These are phyloP conservation scores for Zosterops lateralis DNA, from an alignment of 2,113 vertebrate species.

Conservation along the genomic window DNA sequence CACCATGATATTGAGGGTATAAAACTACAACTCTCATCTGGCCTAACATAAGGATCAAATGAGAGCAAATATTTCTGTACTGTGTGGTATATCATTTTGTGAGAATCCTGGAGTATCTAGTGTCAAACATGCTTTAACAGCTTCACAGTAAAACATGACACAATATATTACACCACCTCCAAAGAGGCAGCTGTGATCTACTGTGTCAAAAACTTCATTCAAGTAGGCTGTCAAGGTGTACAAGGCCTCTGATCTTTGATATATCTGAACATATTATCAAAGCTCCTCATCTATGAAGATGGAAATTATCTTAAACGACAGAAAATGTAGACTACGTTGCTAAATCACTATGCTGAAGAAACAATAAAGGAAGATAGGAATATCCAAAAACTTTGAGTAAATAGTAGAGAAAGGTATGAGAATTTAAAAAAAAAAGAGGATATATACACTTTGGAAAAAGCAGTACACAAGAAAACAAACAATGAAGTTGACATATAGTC, in stretches of 20 bases:
- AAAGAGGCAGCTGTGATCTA: slow-evolving; percentile 11
- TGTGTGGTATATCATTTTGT: not conserved
- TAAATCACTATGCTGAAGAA: not conserved
- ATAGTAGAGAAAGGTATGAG: not conserved
- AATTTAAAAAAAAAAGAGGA: not conserved
- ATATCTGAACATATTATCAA: not conserved
- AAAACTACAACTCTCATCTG: not conserved
- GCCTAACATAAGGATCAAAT: not conserved
- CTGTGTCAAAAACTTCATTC: slow-evolving; percentile 4
- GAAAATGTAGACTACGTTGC: not conserved
- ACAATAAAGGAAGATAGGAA: not conserved
- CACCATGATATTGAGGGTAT: not conserved
- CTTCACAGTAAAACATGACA: slow-evolving; percentile 1
- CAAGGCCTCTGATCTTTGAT: not conserved
- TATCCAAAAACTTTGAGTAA: not conserved
- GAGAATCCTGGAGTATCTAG: not conserved
- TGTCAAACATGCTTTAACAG: not conserved
- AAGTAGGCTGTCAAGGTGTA: not conserved
- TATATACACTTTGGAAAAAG: not conserved
- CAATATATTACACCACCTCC: not conserved
- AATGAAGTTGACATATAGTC: not conserved
- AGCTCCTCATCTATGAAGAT: not conserved
- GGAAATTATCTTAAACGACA: not conserved
- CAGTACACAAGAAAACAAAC: not conserved
- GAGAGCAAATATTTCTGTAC: not conserved